Percentiles rank a stretch among this genome's conserved stretches.
Evolutionary conservation across 37 sponge, comb jelly and placozoan species (phyloP).

Genomic region (Chondrilla cf. caribensis): DNA sequence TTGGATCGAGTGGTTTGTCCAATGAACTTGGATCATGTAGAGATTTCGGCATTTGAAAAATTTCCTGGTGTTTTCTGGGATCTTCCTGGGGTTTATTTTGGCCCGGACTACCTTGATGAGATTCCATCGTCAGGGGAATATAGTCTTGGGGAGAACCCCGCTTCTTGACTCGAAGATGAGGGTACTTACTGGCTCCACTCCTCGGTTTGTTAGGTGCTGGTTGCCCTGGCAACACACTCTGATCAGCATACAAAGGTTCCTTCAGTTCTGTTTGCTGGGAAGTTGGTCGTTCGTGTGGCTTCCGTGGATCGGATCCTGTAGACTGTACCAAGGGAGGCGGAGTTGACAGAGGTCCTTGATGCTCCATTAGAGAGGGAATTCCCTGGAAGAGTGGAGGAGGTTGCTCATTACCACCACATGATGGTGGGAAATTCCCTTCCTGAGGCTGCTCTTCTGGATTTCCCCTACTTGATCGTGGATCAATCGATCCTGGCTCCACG

Average conservation of each 20-base stretch:
- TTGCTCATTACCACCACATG: neutral
- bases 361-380: neutral
- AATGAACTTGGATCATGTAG: conserved; percentile 13
- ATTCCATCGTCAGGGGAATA: no score
- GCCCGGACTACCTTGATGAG: no score
- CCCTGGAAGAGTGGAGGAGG: conserved; percentile 21
- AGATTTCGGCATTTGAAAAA: conserved; percentile 7
- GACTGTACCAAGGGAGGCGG: neutral
- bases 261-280: neutral
- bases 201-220: neutral
- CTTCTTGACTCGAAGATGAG: neutral
- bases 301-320: neutral
- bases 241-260: no score
- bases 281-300: neutral
- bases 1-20: conserved; percentile 54
- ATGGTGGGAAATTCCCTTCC: neutral
- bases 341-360: no score
- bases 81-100: neutral
- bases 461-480: conserved; percentile 3
- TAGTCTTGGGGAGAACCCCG: no score
- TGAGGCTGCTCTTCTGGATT: neutral
- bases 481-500: neutral
- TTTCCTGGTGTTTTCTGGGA: neutral
- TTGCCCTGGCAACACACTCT: neutral
- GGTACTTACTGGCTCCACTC: neutral